Evolutionary conservation across 2,113 vertebrate species (phyloP).

Genomic region (Halichoeres trimaculatus): DNA sequence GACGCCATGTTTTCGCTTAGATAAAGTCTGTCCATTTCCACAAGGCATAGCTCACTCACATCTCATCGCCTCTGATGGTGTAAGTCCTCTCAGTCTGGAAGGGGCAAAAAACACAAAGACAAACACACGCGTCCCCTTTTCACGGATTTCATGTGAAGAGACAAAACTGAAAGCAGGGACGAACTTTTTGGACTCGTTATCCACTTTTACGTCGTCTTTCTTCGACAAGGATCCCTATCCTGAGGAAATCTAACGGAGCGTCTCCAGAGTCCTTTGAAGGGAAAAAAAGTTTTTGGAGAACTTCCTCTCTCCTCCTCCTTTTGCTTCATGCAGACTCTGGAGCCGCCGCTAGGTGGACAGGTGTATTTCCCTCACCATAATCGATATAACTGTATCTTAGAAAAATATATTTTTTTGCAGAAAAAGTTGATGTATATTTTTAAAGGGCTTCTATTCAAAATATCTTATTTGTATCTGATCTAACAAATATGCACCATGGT

Average conservation of each 20-base stretch:
- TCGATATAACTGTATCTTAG: too few species aligned
- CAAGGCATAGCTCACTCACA: constrained; percentile 87
- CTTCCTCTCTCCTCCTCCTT: constrained; percentile 77
- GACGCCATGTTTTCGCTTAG: constrained; percentile 87
- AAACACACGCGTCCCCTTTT: constrained; percentile 31
- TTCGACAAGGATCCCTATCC: constrained; percentile 43
- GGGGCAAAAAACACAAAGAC: constrained; percentile 45
- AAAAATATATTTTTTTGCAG: too few species aligned
- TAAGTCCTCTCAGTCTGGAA: constrained; percentile 76
- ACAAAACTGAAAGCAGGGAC: constrained; percentile 19
- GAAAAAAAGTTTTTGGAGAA: constrained; percentile 75
- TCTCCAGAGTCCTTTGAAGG: constrained; percentile 58
- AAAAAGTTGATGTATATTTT: too few species aligned
- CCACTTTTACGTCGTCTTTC: constrained; percentile 2
- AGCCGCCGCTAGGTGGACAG: constrained; percentile 45
- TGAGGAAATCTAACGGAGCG: constrained; percentile 75
- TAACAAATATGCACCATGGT: too few species aligned
- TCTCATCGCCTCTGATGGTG: constrained; percentile 83
- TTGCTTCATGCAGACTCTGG: constrained; percentile 54
- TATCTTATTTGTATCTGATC: too few species aligned
- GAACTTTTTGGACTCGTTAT: constrained; percentile 10
- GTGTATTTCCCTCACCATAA: background rate
- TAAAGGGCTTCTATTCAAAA: too few species aligned
- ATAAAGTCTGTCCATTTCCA: constrained; percentile 86
- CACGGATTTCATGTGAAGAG: constrained; percentile 68